phyloP scores from a whole-genome alignment of 2,113 vertebrate species.

The Silurus meridionalis region DNA sequence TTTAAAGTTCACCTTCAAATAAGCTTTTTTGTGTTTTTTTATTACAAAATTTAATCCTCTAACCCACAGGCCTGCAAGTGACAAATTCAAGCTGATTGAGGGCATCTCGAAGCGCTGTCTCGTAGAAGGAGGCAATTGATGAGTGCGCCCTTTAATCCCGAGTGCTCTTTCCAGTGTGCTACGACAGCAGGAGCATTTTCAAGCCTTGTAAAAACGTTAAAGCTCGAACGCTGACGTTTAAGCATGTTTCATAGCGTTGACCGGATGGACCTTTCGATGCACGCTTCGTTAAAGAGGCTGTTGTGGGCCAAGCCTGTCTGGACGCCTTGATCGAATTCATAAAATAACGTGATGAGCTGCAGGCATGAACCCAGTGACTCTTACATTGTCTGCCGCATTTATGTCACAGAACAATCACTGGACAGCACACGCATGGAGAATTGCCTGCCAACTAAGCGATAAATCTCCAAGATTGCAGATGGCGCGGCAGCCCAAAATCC shows the following conservation, averaged over 20 bases:
- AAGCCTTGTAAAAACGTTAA: slow-evolving; percentile 13
- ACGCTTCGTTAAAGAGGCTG: slow-evolving; percentile 16
- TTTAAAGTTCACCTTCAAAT: slow-evolving; percentile 10
- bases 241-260: not conserved
- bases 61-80: slow-evolving; percentile 24
- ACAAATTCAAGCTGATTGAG: slow-evolving; percentile 43
- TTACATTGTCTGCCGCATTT: slow-evolving; percentile 22
- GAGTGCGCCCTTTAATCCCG: slow-evolving; percentile 29
- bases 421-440: slow-evolving; percentile 29
- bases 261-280: slow-evolving; percentile 13
- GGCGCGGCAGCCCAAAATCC: slow-evolving; percentile 1
- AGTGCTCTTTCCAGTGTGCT: slow-evolving; percentile 37
- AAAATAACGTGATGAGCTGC: slow-evolving; percentile 40
- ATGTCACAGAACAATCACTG: slow-evolving; percentile 33
- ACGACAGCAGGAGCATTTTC: slow-evolving; percentile 10
- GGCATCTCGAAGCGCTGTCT: slow-evolving; percentile 21
- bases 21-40: not conserved
- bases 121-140: slow-evolving; percentile 8
- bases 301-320: slow-evolving; percentile 16
- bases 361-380: slow-evolving; percentile 45
- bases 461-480: slow-evolving; percentile 37
- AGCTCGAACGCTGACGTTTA: not conserved
- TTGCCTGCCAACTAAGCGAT: slow-evolving; percentile 25
- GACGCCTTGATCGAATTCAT: slow-evolving; percentile 26
- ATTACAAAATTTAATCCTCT: slow-evolving; percentile 39